Evolutionary conservation across 2,113 vertebrate genomes (phyloP), one percentile per base, ranked within the genome.

Genomic region (Arothron firmamentum): DNA sequence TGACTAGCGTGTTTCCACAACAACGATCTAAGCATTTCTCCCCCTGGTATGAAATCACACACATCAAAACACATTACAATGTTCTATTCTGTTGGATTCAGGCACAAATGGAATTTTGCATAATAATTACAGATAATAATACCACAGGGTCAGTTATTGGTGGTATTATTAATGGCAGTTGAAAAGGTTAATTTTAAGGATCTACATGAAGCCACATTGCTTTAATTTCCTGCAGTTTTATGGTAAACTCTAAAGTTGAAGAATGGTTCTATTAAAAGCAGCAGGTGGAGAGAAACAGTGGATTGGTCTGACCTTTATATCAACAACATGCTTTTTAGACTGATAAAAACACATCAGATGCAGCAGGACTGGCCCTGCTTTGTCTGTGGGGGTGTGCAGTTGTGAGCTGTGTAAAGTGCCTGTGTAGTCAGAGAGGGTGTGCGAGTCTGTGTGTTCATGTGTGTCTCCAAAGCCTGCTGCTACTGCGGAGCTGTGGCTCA

Each of bases 401-500:
- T 56, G 48, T 52, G 47, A 65, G 49, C 28, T 18, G 25, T 16
- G 60, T 8, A 14, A 51, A 60, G 49, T 25, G 43, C 56, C 43
- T 58, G 28, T 38, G 52, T 45, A 47, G 55, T 8, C 6, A 46
- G 48, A 23, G 59, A 53, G 51, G 34, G 42, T 21, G 65, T n/a
- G 65, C 7, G 6, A 38, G 28, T 41, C 25, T 47, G 50, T 31
- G 41, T 56, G 59, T 43, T 45, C 57, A 45, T 41, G 21, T 52
- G 53, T 45, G 31, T 68, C 34, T 63, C n/a, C 58, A 52, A 52
- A 75, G 74, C 62, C 19, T 54, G 50, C 48, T 77, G 72, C 54
- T 70, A 62, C 56, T 51, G 76, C 45, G 57, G 85, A 78, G 78
- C 74, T 77, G 18, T 2, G 15, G 63, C 79, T 87, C 84, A 87